Percentiles rank a stretch among this genome's conserved stretches.
Conservation (phyloP, 2,888 invertebrate genomes). For the Micropterix aruncella region DNA sequence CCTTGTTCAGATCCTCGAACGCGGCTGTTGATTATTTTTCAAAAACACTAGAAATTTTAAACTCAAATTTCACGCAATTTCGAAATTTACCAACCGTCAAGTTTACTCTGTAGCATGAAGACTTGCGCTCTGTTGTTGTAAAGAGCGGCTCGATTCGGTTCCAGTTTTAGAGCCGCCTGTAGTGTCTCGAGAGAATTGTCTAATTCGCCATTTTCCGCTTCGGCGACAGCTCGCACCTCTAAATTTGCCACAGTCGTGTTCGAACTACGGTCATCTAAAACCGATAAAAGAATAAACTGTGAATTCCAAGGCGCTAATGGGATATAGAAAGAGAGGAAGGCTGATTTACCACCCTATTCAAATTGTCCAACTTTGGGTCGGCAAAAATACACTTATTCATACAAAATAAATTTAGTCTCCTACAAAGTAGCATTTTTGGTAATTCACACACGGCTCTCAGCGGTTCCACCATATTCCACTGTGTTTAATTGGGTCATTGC, state of each 20-base stretch:
- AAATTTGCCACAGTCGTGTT: neutral
- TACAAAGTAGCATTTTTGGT: too few species aligned
- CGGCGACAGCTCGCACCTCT: neutral
- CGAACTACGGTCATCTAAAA: neutral
- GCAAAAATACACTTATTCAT: too few species aligned
- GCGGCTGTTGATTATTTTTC: conserved; percentile 24
- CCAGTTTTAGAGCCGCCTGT: neutral
- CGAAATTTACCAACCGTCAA: neutral
- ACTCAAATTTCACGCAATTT: too few species aligned
- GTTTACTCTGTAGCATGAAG: neutral
- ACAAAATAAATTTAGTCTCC: too few species aligned
- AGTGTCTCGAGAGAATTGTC: neutral
- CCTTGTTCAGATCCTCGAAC: conserved; percentile 56
- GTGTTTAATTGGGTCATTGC: too few species aligned
- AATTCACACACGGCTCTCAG: too few species aligned
- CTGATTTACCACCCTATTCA: too few species aligned
- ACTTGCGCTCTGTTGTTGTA: neutral
- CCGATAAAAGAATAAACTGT: too few species aligned
- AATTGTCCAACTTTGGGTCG: too few species aligned
- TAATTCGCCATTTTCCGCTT: neutral
- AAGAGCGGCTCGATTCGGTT: neutral
- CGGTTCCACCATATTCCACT: too few species aligned
- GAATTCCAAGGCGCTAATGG: too few species aligned
- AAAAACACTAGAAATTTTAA: neutral
- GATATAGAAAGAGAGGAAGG: too few species aligned